These are phyloP conservation scores for Pithys albifrons DNA, from an alignment of 2,113 vertebrate genomes.

Conservation along the genomic window DNA sequence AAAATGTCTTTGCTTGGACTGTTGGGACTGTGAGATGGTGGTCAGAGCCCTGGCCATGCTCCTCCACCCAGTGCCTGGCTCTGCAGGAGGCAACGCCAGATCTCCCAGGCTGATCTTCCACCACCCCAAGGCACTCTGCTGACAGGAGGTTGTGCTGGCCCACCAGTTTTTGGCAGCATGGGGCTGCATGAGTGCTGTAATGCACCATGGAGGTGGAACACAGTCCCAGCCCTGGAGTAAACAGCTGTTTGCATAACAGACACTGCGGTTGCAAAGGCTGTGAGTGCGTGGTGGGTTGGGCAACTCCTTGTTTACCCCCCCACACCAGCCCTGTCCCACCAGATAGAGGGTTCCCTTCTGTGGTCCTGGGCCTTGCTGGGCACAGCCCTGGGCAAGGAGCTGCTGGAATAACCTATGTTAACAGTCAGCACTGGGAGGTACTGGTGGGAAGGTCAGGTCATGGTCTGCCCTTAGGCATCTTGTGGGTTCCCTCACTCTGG, in stretches of 20 bases:
- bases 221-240: not conserved
- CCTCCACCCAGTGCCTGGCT: rapidly evolving
- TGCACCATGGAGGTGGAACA: rapidly evolving
- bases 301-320: conserved; percentile 12
- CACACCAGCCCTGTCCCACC: rapidly evolving
- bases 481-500: rapidly evolving
- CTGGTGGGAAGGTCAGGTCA: not conserved
- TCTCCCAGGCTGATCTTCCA: not conserved
- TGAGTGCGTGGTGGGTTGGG: not conserved
- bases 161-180: rapidly evolving
- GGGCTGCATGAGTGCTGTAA: not conserved
- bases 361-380: not conserved
- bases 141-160: not conserved
- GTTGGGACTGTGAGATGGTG: rapidly evolving
- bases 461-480: not conserved
- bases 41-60: rapidly evolving
- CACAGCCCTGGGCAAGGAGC: not conserved
- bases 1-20: rapidly evolving
- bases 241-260: conserved; percentile 55
- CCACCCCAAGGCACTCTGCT: not conserved
- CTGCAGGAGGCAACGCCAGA: rapidly evolving
- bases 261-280: not conserved
- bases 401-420: not conserved
- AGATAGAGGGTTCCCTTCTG: not conserved
- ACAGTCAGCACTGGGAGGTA: not conserved